Evolutionary conservation across 2,888 invertebrate genomes (phyloP), one percentile per base, ranked within the genome.

Genomic region (Eilema depressum): DNA sequence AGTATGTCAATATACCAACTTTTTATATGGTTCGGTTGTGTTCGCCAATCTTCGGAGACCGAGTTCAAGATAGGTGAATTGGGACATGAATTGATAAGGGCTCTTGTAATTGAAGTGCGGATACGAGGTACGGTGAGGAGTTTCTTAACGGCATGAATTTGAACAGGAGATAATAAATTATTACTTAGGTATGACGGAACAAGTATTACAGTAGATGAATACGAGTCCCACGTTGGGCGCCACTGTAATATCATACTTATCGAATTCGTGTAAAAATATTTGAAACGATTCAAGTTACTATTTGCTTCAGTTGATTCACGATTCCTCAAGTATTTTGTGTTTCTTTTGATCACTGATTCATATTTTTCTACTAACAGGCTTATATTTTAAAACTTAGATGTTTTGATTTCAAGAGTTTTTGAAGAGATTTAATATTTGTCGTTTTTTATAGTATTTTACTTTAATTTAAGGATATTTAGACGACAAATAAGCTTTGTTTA

Each of bases 1-100:
- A 10, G 53, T 53, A 53, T 53, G n/a, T 53, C n/a, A n/a, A 8
- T n/a, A 8, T 53, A 10, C 20, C 53, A 5, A 20, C n/a, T 53
- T 53, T 53, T 53, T 47, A 53, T n/a, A 53, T n/a, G 53, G n/a
- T 53, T 53, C 53, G 53, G n/a, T 53, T n/a, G 53, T 53, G 53
- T 53, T 53, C 53, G 53, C 53, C 53, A 53, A 53, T 53, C n/a
- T 53, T 59, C 59, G 23, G 25, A 7, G 59, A 59, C 26, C 2
- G 20, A 17, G 26, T 59, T 59, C 12, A 59, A 59, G 59, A 59
- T 20, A 28, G 59, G 26, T 59, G 26, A 59, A 59, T 59, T 59
- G 26, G 59, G 17, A 26, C 17, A 59, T 17, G 28, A 59, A 59
- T 17, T 59, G 26, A 59, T 59, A 59, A 17, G 59, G 14, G 8